A percentile compares a stretch with the other conserved stretches of the same genome.
These are phyloP conservation scores for Datnioides undecimradiatus DNA, from an alignment of 2,113 vertebrate genomes.

Conservation along the genomic window DNA sequence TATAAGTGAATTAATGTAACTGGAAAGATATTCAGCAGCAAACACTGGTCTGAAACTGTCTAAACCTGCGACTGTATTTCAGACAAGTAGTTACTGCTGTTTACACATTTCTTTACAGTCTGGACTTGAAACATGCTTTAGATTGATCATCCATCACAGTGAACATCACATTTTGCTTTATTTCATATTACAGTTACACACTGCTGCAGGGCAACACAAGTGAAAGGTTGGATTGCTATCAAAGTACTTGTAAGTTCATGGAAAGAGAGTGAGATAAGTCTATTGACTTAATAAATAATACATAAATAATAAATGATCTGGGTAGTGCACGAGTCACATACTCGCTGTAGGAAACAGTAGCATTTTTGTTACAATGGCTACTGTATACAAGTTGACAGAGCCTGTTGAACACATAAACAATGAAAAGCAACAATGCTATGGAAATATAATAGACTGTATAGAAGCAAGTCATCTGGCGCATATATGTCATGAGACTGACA, in stretches of 20 bases:
- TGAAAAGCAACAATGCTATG: not conserved
- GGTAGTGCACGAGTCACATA: not conserved
- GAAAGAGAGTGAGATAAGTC: not conserved
- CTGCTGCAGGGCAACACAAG: too few species aligned
- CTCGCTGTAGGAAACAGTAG: not conserved
- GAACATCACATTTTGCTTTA: conserved; percentile 1
- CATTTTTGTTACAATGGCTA: not conserved
- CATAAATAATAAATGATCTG: not conserved
- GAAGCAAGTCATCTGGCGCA: not conserved
- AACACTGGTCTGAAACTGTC: too few species aligned
- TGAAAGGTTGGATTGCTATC: not conserved
- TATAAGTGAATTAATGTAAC: not conserved
- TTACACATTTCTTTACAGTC: not conserved
- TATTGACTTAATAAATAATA: too few species aligned
- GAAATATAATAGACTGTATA: not conserved
- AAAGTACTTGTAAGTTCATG: not conserved
- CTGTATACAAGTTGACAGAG: not conserved
- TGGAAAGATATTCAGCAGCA: not conserved
- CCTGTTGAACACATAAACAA: not conserved
- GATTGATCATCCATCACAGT: not conserved
- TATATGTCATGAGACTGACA: not conserved
- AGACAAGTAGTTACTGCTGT: not conserved
- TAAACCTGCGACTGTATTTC: not conserved
- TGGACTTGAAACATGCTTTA: too few species aligned
- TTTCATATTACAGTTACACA: not conserved